Conservation (phyloP, 2,888 invertebrate species). For the Brenthis daphne region DNA sequence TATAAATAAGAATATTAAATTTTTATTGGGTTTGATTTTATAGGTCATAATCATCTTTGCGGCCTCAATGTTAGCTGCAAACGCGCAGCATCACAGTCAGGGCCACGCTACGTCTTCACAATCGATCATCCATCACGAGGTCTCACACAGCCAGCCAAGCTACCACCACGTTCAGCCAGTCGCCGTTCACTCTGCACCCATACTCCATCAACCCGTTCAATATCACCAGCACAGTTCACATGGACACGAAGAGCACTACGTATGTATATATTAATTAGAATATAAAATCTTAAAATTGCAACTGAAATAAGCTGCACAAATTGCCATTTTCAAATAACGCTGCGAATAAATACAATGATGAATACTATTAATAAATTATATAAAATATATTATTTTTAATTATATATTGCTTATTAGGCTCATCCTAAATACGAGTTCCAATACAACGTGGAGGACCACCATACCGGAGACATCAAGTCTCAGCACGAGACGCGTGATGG, state of each 20-base stretch:
- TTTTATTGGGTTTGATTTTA: neutral
- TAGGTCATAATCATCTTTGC: constrained; percentile 36
- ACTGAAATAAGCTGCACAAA: too few species aligned
- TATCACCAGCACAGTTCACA: neutral
- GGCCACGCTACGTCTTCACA: constrained; percentile 43
- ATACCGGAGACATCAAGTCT: constrained; percentile 66
- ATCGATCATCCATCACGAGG: constrained; percentile 39
- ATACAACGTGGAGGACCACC: constrained; percentile 69
- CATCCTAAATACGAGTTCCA: constrained; percentile 61
- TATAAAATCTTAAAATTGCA: too few species aligned
- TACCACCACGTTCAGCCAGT: constrained; percentile 35
- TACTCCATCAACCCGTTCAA: constrained; percentile 6
- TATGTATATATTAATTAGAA: too few species aligned
- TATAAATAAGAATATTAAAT: too few species aligned
- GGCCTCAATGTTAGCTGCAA: constrained; percentile 42
- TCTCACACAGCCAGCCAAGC: constrained; percentile 34
- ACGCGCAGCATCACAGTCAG: constrained; percentile 46
- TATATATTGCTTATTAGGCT: constrained; percentile 19
- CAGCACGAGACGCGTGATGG: constrained; percentile 68
- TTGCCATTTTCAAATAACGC: too few species aligned
- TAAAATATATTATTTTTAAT: too few species aligned
- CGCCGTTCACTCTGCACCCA: constrained; percentile 18
- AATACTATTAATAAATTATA: neutral
- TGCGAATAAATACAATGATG: too few species aligned
- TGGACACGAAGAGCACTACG: too few species aligned